Evolutionary conservation across 2,888 invertebrate genomes (phyloP), one percentile per base, ranked within the genome.

Genomic region (Prosapia bicincta): DNA sequence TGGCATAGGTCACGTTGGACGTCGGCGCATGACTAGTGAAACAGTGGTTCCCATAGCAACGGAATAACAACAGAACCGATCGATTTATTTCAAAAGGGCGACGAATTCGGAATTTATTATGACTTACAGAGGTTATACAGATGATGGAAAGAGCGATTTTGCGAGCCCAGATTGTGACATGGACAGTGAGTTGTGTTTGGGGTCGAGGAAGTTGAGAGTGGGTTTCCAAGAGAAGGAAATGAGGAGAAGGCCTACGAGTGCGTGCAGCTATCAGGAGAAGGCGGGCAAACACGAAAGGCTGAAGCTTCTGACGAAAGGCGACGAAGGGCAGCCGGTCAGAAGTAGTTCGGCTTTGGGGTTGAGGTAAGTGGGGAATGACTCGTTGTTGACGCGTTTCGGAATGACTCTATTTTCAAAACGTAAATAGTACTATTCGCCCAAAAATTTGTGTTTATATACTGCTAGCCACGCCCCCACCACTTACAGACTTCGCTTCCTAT

Each of bases 341-440:
- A 75, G 77, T 68, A 26, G 71, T 9, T 75, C 77, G 1, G 77
- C 77, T n/a, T 72, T 77, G 24, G 77, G 77, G 5, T 23, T 77
- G 13, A 77, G 77, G 77, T 69, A 26, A 66, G 76, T 43, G 6
- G 13, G 30, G 9, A n/a, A n/a, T n/a, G n/a, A n/a, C n/a, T n/a
- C n/a, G n/a, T n/a, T n/a, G n/a, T n/a, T n/a, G n/a, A n/a, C n/a
- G n/a, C n/a, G n/a, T n/a, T n/a, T n/a, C n/a, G n/a, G n/a, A n/a
- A n/a, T n/a, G n/a, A n/a, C n/a, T n/a, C n/a, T n/a, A n/a, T n/a
- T n/a, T n/a, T n/a, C n/a, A n/a, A n/a, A n/a, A n/a, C n/a, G n/a
- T n/a, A n/a, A n/a, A n/a, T n/a, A n/a, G n/a, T n/a, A n/a, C n/a
- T n/a, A n/a, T n/a, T n/a, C n/a, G n/a, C n/a, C n/a, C n/a, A n/a